Evolutionary conservation across 2,113 vertebrate genomes (phyloP), one percentile per base, ranked within the genome.

Genomic region (Plotosus lineatus): DNA sequence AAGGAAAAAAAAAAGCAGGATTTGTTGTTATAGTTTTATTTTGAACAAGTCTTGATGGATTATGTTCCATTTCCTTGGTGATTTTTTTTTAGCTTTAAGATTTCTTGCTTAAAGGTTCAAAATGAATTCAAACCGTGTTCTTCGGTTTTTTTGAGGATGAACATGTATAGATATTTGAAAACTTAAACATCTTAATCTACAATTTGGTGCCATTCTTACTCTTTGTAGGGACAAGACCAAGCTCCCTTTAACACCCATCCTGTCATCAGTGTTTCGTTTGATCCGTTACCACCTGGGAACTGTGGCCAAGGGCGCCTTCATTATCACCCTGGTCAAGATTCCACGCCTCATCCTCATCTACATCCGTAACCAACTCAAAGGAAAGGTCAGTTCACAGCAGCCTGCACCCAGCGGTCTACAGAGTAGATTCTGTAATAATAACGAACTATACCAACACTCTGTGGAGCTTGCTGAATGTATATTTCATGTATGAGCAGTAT

Each of bases 231-330:
- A 99, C 89, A 99, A 99, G 91, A 93, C 91, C 88, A 94, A 96
- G 56, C 90, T 99, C 83, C 96, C 98, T 2, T 92, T 96, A 83
- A 97, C 95, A 48, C 98, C 98, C 31, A 97, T 99, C 91, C 89
- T 98, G 91, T 96, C 96, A 51, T 98, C 98, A 0, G 93, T 98
- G 86, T 94, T 94, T 92, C 92, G 97, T 75, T 93, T 99, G 90
- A 89, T 97, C 56, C 92, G 96, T 79, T 99, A 97, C 86, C 98
- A 99, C 89, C 92, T 99, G 77, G 98, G 98, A 85, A 99, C 98
- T 0, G 95, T 99, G 82, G 98, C 97, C 46, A 99, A 99, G 85
- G 98, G 98, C 21, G 96, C 97, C 88, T 99, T 99, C 91, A 99
- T 99, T 92, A 99, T 99, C 89, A 99, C 97, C 0, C 87, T 99